Conservation (phyloP, 2,113 vertebrate species). For the Semnopithecus entellus region DNA sequence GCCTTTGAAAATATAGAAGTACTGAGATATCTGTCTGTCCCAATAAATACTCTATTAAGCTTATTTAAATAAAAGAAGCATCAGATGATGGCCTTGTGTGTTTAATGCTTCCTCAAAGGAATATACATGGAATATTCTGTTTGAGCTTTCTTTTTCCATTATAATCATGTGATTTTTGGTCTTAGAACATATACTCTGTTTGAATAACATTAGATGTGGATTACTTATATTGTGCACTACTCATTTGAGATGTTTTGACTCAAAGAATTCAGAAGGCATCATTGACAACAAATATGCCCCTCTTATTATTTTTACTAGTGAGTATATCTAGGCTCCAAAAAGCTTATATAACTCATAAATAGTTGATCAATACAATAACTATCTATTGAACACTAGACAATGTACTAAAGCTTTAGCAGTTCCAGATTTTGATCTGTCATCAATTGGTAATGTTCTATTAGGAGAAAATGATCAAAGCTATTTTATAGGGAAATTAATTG, state of each 20-base stretch:
- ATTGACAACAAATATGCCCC: not conserved
- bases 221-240: not conserved
- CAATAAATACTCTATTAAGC: not conserved
- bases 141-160: not conserved
- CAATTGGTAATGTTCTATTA: not conserved
- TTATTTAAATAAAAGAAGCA: not conserved
- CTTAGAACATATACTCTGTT: not conserved
- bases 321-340: not conserved
- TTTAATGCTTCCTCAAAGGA: not conserved
- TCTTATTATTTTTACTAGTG: not conserved
- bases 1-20: not conserved
- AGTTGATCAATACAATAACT: not conserved
- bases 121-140: not conserved
- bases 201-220: not conserved
- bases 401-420: not conserved
- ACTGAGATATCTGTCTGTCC: not conserved
- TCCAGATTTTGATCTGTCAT: not conserved
- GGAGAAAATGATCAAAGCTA: not conserved
- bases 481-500: not conserved
- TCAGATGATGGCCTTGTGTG: not conserved
- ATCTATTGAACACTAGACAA: not conserved
- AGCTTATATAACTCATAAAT: not conserved
- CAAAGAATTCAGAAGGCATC: not conserved
- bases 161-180: not conserved
- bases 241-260: not conserved